Evolutionary conservation across 2,113 vertebrate species (phyloP), one percentile per base, ranked within the genome.

Genomic region (Carollia perspicillata): DNA sequence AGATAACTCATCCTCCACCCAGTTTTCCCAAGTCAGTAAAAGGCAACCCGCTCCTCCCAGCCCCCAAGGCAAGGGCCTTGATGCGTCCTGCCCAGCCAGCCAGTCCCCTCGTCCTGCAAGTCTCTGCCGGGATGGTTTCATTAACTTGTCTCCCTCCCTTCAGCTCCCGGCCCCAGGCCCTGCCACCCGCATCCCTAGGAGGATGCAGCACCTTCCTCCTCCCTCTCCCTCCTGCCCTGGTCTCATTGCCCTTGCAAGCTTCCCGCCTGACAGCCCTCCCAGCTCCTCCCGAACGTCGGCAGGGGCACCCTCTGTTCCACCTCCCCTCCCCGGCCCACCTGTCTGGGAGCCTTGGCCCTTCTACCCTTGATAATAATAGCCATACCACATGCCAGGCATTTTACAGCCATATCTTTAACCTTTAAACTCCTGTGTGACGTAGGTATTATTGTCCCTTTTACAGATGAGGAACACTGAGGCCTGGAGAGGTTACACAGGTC

Each of bases 221-320:
- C 35, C 53, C 49, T 53, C 1, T 0, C 26, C 40, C n/a, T 49
- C 35, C 18, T 2, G 28, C 35, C 37, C 53, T 35, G 23, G 40
- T 22, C n/a, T 90, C 63, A 1, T 13, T 40, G 60, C 37, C 69
- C 40, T 37, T 16, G 33, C 22, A 13, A 6, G 23, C 5, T 26
- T 37, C 68, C 51, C 8, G 30, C 30, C 77, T 0, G 30, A 37
- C n/a, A 44, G 9, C 8, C 9, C 42, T 8, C 35, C 40, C 28
- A 55, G 5, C 33, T 53, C 40, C 69, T 89, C 3, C n/a, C 3
- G 1, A 7, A 3, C 4, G 28, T 28, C 0, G 0, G 40, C 9
- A 60, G 0, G 0, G 0, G 40, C 9, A 1, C 6, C 40, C 37
- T 66, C 28, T n/a, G 10, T 55, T 40, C 66, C 11, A 8, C 8